A percentile compares a stretch with the other conserved stretches of the same genome.
Conservation (phyloP, 2,888 invertebrate species). For the Baronia brevicornis region DNA sequence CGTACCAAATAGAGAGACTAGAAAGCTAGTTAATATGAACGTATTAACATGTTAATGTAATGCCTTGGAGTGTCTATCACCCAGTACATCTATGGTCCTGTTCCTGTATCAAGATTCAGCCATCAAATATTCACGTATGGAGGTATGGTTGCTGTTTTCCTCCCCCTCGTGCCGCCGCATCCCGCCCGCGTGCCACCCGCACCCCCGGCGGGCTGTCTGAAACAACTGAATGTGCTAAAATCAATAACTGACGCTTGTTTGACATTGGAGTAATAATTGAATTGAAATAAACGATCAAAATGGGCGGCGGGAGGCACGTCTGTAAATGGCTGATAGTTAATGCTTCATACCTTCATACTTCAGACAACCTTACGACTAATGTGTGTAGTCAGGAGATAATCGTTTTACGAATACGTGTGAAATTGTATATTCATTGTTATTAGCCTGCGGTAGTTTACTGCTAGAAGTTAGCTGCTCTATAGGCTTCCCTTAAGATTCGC, state of each 20-base stretch:
- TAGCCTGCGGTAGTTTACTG: too few relatives aligned
- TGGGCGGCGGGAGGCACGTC: constrained; percentile 13
- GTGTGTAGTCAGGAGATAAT: too few relatives aligned
- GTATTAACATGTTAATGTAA: neutral
- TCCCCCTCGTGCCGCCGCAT: constrained; percentile 30
- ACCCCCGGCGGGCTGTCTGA: constrained; percentile 38
- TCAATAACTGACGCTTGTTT: constrained; percentile 64
- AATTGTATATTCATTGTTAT: too few relatives aligned
- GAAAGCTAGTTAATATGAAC: too few relatives aligned
- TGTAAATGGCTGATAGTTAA: constrained; percentile 4
- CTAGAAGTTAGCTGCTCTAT: too few relatives aligned
- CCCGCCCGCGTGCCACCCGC: constrained; percentile 20
- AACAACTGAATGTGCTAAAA: constrained; percentile 72
- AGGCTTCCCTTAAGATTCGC: too few relatives aligned
- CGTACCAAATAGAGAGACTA: too few relatives aligned
- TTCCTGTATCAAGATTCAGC: constrained; percentile 62
- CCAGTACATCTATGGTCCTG: constrained; percentile 40
- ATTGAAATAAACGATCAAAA: constrained; percentile 10
- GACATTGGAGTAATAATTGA: constrained; percentile 34
- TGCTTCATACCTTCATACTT: too few relatives aligned
- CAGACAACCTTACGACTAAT: too few relatives aligned
- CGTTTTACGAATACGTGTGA: too few relatives aligned
- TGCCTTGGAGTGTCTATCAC: constrained; percentile 12
- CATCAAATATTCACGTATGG: constrained; percentile 73
- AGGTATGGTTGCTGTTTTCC: constrained; percentile 66